Evolutionary conservation across 2,113 vertebrate species (phyloP).

Genomic region (Uria aalge): DNA sequence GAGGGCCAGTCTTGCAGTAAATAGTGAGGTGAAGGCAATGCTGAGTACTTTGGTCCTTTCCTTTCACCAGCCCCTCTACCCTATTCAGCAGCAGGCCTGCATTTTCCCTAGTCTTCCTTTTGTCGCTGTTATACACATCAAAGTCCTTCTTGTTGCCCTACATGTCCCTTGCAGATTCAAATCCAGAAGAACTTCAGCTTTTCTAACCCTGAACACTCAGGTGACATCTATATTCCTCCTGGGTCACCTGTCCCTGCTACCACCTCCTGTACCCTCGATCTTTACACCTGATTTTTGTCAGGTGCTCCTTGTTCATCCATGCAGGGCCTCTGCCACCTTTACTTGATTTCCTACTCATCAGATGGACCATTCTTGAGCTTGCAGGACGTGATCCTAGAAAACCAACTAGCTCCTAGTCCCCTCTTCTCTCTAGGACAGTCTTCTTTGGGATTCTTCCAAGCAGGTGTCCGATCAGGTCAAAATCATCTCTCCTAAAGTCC

Average conservation of each 20-base stretch:
- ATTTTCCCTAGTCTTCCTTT: background rate
- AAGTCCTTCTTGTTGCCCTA: background rate
- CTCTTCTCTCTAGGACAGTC: background rate
- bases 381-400: background rate
- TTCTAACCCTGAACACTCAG: background rate
- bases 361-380: background rate
- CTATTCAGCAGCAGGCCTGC: background rate
- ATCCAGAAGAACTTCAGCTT: background rate
- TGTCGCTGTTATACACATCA: background rate
- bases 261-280: background rate
- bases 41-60: background rate
- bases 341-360: background rate
- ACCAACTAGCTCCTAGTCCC: background rate
- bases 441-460: background rate
- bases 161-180: background rate
- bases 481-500: background rate
- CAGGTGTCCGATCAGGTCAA: background rate
- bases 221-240: background rate
- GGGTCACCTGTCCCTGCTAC: background rate
- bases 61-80: background rate
- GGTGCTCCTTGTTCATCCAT: background rate
- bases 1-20: background rate
- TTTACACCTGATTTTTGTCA: background rate
- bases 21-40: background rate
- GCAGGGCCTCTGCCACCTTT: background rate